Evolutionary conservation across 1,140 invertebrate species (phyloP), one percentile per base, ranked within the genome.

Genomic region (Brachionus rubens): DNA sequence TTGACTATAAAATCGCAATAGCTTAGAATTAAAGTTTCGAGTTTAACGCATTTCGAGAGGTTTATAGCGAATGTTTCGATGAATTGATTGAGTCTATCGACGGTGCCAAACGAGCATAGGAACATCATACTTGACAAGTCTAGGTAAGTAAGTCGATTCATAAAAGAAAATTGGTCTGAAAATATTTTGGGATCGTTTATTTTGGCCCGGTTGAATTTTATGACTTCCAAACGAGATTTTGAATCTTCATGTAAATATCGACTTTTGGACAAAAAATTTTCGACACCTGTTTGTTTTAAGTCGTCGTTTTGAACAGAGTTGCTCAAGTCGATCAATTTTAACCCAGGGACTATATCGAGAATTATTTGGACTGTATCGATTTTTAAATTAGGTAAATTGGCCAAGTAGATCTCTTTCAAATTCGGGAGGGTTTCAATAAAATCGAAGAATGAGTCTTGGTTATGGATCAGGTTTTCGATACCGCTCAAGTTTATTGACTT

Each of bases 1-100:
- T 48, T 72, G 10, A 72, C 46, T 21, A 72, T 26, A 48, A 72
- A 72, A 30, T 72, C 68, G 41, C 68, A 72, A 41, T 72, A 72
- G 46, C 68, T 72, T n/a, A 72, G 26, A 30, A 26, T 21, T 24
- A 72, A 50, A 46, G 48, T 19, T 36, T 72, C 47, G 6, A 72
- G 30, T 33, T 72, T 26, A 6, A 14, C 21, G 50, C 68, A 72
- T 50, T 36, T 48, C 26, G 43, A 72, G 9, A 72, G 10, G 9
- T 48, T 50, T 1, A 36, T 12, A 21, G 68, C 68, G 26, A 72
- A 54, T 50, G 40, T n/a, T 36, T 72, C 68, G 26, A 50, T 50
- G 33, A 50, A 72, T 24, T 72, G 19, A 14, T 72, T 30, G 3
- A 50, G n/a, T 7, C 33, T 36, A 50, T 54, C 50, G 7, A 30